These are phyloP conservation scores for Sebastiscus albofasciatus DNA, from an alignment of 2,797 vertebrate species.

Conservation along the genomic window DNA sequence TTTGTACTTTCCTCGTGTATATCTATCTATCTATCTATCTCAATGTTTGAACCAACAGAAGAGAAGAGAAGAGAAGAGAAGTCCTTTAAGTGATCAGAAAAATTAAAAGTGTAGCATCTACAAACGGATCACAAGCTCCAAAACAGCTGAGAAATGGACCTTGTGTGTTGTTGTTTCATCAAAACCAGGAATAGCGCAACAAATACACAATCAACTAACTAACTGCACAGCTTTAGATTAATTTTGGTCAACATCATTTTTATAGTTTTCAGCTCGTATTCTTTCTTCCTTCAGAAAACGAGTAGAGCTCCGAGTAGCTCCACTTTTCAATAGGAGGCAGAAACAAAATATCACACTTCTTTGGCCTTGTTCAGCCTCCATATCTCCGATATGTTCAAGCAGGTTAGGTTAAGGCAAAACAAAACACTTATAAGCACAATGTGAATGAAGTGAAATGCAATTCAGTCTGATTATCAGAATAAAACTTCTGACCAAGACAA, in stretches of 20 bases:
- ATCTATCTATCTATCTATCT: too few species aligned
- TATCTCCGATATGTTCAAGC: background rate
- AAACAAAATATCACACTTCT: too few species aligned
- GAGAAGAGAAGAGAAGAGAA: background rate
- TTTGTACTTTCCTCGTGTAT: too few species aligned
- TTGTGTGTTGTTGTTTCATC: too few species aligned
- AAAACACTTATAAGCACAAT: background rate
- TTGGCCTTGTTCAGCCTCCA: background rate
- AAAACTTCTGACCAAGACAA: background rate
- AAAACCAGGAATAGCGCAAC: too few species aligned
- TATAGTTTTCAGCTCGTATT: background rate
- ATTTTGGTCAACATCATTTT: background rate
- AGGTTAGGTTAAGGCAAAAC: background rate
- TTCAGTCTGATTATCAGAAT: background rate
- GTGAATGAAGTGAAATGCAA: background rate
- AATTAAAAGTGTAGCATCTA: background rate
- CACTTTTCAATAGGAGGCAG: too few species aligned
- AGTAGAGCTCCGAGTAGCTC: too few species aligned
- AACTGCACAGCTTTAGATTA: background rate
- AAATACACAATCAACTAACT: fast-evolving
- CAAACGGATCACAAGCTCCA: background rate
- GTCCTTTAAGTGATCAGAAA: background rate
- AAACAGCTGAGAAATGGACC: background rate
- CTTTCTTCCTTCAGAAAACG: background rate
- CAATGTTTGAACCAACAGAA: background rate